Evolutionary conservation across 2,888 invertebrate genomes (phyloP), one percentile per base, ranked within the genome.

Genomic region (Quadriops clusia): DNA sequence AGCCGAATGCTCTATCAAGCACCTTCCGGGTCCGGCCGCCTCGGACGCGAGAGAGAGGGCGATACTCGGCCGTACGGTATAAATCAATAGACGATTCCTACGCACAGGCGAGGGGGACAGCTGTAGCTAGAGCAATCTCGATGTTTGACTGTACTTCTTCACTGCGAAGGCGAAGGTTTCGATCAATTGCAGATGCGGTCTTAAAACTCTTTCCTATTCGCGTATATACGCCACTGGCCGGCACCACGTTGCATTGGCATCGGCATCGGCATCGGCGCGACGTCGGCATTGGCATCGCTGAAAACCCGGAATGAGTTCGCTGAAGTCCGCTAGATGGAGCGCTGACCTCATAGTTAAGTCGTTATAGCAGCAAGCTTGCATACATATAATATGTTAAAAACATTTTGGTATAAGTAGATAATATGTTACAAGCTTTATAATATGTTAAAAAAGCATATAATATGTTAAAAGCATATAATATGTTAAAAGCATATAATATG

Each of bases 201-300:
- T n/a, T n/a, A n/a, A n/a, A 18, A 18, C 18, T n/a, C 7, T n/a
- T 8, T n/a, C n/a, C n/a, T 23, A 28, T 32, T 17, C 16, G 23
- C 23, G 28, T 24, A 28, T 23, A n/a, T n/a, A 31, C 6, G 23
- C 23, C 20, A 31, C 32, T 17, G 28, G 54, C 37, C 54, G 56
- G 28, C 56, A 54, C 34, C 43, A 54, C 51, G 52, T 49, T 46
- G 33, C 61, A 61, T 44, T 59, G 34, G 28, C 58, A 38, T 53
- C 55, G 30, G 53, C 56, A 49, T 54, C 75, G 90, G 26, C 90
- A 90, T 55, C 90, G 90, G 60, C 76, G 90, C 34, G 90, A 89
- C 39, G 89, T 90, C 55, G 86, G 86, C 54, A 90, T 89, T n/a
- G n/a, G n/a, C n/a, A n/a, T n/a, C n/a, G n/a, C n/a, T n/a, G n/a